Conservation (phyloP, 2,888 invertebrate species). For the Pantelozetes paolii region DNA sequence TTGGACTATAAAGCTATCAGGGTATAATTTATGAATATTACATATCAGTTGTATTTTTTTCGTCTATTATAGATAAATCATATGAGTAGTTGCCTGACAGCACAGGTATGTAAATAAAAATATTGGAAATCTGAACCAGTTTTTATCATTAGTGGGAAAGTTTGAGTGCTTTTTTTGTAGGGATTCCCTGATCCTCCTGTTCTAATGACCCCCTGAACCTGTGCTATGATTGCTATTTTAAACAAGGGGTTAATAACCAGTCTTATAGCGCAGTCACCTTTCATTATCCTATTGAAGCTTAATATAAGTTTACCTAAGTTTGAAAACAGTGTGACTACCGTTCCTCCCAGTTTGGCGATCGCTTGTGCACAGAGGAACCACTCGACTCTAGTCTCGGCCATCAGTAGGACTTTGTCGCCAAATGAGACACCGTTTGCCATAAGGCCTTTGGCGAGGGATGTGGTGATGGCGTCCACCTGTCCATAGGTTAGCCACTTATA, state of each 20-base stretch:
- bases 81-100: no score
- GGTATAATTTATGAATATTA: not conserved
- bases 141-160: no score
- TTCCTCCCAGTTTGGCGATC: constrained; percentile 71
- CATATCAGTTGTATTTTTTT: no score
- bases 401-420: constrained; percentile 75
- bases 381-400: constrained; percentile 95
- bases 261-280: not conserved
- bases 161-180: no score
- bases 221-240: not conserved
- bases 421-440: constrained; percentile 70
- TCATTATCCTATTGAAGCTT: not conserved
- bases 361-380: constrained; percentile 97
- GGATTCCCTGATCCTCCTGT: not conserved
- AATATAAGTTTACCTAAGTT: constrained; percentile 42
- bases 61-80: no score
- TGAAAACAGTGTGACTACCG: constrained; percentile 40
- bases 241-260: not conserved
- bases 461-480: constrained; percentile 69
- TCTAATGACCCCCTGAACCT: not conserved
- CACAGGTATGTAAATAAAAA: no score
- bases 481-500: constrained; percentile 82
- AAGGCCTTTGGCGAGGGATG: constrained; percentile 76
- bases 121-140: no score
- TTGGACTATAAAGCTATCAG: no score